Base-by-base conservation (phyloP, 2,113 vertebrate species). In the Anhinga rufa region DNA sequence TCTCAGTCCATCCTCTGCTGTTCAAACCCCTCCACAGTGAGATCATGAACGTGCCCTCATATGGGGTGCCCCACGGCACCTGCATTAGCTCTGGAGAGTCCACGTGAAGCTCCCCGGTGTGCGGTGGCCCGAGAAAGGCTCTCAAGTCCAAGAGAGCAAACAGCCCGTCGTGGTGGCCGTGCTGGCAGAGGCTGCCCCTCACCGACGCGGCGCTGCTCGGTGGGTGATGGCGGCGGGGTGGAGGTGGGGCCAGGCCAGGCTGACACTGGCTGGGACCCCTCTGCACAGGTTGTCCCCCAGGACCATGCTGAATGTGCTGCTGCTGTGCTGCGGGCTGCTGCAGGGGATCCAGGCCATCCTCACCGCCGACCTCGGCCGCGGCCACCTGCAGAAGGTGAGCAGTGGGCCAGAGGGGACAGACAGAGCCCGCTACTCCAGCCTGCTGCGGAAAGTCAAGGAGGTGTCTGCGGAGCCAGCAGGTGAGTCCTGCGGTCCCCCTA, bases 271-370 rank as follows among this genome's bases (percentile, higher is more conserved):
- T 0, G 7, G 21, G 48, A 24, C 11, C 26, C 9, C 17, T 31
- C 36, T 29, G 17, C 1, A 5, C 93, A 97, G 95, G 74, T 29
- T 58, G 66, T 31, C 32, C 34, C 49, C 71, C 28, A 42, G 90
- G 93, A 97, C 65, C 92, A 98, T 98, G 98, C 88, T 98, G 97
- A 97, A 94, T 3, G 29, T 86, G 78, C 60, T 97, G 84, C 87
- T 98, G 97, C 97, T 98, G 92, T 98, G 97, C 85, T 97, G 96
- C 4, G 98, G 92, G 69, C 79, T 98, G 93, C 91, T 98, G 93
- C 96, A 98, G 87, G 96, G 96, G 14, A 70, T 98, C 70, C 98
- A 98, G 52, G 77, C 84, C 14, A 65, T 87, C 31, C 94, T 97
- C 28, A 78, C 83, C 6, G 34, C 97, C 2, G 97, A 98, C 62